Evolutionary conservation across 2,888 invertebrate species (phyloP), one percentile per base, ranked within the genome.

Genomic region (Hipparchia semele): DNA sequence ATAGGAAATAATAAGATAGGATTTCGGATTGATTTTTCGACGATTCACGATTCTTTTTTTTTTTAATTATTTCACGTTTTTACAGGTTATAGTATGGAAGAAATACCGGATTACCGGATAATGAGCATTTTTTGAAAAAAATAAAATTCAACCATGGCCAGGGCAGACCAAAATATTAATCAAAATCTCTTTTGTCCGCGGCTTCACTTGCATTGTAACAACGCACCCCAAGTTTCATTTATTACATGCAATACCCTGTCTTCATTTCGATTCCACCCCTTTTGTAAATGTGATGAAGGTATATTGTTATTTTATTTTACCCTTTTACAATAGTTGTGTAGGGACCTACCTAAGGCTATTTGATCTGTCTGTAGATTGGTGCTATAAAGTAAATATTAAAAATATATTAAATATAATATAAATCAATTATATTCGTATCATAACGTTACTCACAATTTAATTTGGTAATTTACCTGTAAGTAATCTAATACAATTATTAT

Each of bases 151-250:
- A 51, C 78, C 74, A 61, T 71, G 70, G 70, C 13, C 76, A 77
- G 73, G 77, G 71, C 76, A 75, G 74, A 75, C 79, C 75, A 74
- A 39, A 39, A 77, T 78, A 82, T 82, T 81, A 82, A 81, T 82
- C 79, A 79, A 78, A 77, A 77, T 75, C 78, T 74, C 79, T 77
- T 78, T 82, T 82, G 80, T 82, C 79, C 78, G 72, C 70, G 77
- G 75, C 77, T 74, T 72, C 73, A 76, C 77, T 76, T 72, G 76
- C 75, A 78, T 77, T 76, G 75, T 75, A 71, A 70, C 71, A 69
- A 69, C 70, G 74, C 77, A 76, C 60, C 73, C 75, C 12, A 65
- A 33, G 65, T 51, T 65, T 51, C 75, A 70, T 78, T 78, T 76
- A 73, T 76, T 77, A 71, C 73, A 76, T 75, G 72, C 75, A 74